phyloP scores from a whole-genome alignment of 2,797 vertebrate species.

The Danio albolineatus region DNA sequence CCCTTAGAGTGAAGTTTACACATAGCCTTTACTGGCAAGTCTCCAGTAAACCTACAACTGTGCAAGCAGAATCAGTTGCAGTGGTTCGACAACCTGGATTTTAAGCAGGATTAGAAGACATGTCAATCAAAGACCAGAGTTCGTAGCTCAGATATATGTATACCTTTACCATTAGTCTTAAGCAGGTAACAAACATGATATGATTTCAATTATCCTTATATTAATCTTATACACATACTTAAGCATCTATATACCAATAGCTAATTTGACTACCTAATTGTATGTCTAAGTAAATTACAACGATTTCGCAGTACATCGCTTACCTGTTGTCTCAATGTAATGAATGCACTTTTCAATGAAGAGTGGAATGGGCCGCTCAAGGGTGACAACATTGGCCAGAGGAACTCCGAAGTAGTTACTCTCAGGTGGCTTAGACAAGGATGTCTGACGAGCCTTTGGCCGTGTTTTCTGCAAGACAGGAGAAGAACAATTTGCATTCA shows the following conservation, averaged over 20 bases:
- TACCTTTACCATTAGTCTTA: neutral
- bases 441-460: slow-evolving; percentile 85
- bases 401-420: slow-evolving; percentile 96
- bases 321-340: slow-evolving; percentile 94
- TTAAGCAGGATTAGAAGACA: neutral
- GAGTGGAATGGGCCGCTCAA: slow-evolving; percentile 88
- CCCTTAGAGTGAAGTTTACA: no score
- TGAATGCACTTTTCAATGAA: slow-evolving; percentile 96
- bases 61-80: neutral
- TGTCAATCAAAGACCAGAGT: no score
- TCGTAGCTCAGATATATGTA: no score
- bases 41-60: neutral
- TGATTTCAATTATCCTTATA: neutral
- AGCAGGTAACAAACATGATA: neutral
- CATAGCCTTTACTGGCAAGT: neutral
- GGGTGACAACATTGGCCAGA: slow-evolving; percentile 83
- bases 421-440: slow-evolving; percentile 90
- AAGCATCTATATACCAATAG: no score
- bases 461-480: slow-evolving; percentile 84
- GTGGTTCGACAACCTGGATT: neutral
- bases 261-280: slow-evolving; percentile 6
- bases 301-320: slow-evolving; percentile 49
- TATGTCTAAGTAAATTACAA: neutral
- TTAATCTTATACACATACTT: neutral
- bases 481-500: neutral